Conservation (phyloP, 2,888 invertebrate genomes). For the Cataglyphis albicans region DNA sequence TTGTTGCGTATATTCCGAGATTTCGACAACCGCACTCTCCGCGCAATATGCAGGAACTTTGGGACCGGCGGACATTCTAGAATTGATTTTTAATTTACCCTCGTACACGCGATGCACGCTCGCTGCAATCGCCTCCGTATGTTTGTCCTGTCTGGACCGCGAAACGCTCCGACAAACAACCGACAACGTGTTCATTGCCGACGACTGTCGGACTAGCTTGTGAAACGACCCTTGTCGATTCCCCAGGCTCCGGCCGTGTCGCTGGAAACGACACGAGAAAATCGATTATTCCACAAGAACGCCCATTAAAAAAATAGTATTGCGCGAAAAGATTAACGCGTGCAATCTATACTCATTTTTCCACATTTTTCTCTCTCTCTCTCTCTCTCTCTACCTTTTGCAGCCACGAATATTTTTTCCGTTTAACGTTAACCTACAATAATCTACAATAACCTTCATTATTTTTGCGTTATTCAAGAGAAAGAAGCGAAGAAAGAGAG, state of each 20-base stretch:
- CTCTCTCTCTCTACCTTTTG: not conserved
- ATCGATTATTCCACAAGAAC: slow-evolving; percentile 64
- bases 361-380: not conserved
- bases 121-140: slow-evolving; percentile 68
- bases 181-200: slow-evolving; percentile 70
- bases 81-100: slow-evolving; percentile 82
- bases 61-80: slow-evolving; percentile 43
- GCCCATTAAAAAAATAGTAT: slow-evolving; percentile 31
- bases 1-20: not conserved
- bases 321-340: slow-evolving; percentile 22
- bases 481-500: not conserved
- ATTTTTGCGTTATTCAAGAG: not conserved
- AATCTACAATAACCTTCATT: not conserved
- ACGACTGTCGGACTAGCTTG: slow-evolving; percentile 59
- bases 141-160: slow-evolving; percentile 80
- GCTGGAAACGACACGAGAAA: slow-evolving; percentile 67
- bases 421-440: not conserved
- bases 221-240: slow-evolving; percentile 69
- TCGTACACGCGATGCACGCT: slow-evolving; percentile 55
- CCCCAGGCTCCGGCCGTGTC: slow-evolving; percentile 58
- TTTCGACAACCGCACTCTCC: slow-evolving; percentile 10
- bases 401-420: not conserved
- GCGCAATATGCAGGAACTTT: slow-evolving; percentile 40
- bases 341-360: not conserved
- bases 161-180: slow-evolving; percentile 73